These are phyloP conservation scores for Ormyrus thymus DNA, from an alignment of 2,888 invertebrate genomes.

Conservation along the genomic window DNA sequence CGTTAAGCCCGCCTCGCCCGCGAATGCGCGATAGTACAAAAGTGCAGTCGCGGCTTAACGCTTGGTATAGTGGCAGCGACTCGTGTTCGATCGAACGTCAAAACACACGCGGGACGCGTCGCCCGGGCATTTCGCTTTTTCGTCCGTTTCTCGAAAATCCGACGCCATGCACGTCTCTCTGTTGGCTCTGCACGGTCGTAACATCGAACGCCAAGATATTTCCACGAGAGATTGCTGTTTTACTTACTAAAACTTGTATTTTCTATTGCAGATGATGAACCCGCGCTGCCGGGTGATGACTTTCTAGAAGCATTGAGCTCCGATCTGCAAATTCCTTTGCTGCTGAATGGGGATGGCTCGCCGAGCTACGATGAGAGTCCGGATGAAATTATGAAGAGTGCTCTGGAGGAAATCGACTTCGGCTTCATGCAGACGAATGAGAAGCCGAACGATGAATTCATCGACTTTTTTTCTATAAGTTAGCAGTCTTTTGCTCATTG, in stretches of 20 bases:
- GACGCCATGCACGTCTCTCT: too few relatives aligned
- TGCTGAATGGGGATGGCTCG: slow-evolving; percentile 63
- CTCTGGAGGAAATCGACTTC: slow-evolving; percentile 59
- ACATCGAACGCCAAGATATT: too few relatives aligned
- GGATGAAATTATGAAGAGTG: slow-evolving; percentile 64
- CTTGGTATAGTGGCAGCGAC: neutral
- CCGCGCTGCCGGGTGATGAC: slow-evolving; percentile 65
- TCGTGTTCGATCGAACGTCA: neutral
- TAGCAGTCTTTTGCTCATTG: neutral
- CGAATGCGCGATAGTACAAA: neutral
- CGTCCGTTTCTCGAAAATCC: too few relatives aligned
- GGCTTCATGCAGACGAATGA: slow-evolving; percentile 55
- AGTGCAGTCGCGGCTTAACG: slow-evolving; percentile 20
- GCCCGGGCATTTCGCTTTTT: too few relatives aligned
- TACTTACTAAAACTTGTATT: too few relatives aligned
- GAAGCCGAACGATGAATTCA: slow-evolving; percentile 15
- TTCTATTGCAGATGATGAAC: slow-evolving; percentile 61
- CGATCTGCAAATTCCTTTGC: slow-evolving; percentile 66
- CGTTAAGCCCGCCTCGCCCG: slow-evolving; percentile 13
- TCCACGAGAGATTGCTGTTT: neutral
- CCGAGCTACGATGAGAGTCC: slow-evolving; percentile 63
- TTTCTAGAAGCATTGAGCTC: slow-evolving; percentile 68
- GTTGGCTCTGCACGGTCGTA: too few relatives aligned
- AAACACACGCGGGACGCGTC: neutral
- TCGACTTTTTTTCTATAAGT: slow-evolving; percentile 45